These are phyloP conservation scores for Rhizomys pruinosus DNA, from an alignment of 2,113 vertebrate species.

Conservation along the genomic window DNA sequence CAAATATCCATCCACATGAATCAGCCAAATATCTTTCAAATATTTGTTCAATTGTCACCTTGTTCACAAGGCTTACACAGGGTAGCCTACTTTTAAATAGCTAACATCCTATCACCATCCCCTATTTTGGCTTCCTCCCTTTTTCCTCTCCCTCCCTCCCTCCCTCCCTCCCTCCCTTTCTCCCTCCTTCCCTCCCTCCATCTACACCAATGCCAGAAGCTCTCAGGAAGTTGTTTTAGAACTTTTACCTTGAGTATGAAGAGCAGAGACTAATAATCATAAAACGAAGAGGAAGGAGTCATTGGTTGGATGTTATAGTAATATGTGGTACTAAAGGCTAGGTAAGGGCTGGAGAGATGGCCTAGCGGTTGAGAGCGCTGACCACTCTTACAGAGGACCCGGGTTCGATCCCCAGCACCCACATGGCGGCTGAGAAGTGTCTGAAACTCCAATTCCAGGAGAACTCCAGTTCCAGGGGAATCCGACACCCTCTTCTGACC, in stretches of 20 bases:
- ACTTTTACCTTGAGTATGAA: conserved; percentile 8
- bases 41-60: background rate
- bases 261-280: conserved; percentile 1
- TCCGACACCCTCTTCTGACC: too few species aligned
- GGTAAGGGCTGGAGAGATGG: too few species aligned
- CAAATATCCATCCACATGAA: background rate
- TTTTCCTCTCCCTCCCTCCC: background rate
- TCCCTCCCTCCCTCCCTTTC: background rate
- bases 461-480: too few species aligned
- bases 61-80: background rate
- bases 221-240: conserved; percentile 10
- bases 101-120: background rate
- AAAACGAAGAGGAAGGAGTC: background rate
- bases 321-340: background rate
- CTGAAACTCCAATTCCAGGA: too few species aligned
- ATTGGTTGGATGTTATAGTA: background rate
- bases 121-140: background rate
- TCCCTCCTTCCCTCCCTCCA: background rate
- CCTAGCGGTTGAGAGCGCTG: too few species aligned
- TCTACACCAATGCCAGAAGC: background rate
- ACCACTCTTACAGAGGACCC: too few species aligned
- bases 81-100: background rate
- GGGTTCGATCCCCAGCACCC: too few species aligned
- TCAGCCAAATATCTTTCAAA: background rate
- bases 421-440: too few species aligned